Base-by-base conservation (phyloP, 2,113 vertebrate species). In the Xiphias gladius region DNA sequence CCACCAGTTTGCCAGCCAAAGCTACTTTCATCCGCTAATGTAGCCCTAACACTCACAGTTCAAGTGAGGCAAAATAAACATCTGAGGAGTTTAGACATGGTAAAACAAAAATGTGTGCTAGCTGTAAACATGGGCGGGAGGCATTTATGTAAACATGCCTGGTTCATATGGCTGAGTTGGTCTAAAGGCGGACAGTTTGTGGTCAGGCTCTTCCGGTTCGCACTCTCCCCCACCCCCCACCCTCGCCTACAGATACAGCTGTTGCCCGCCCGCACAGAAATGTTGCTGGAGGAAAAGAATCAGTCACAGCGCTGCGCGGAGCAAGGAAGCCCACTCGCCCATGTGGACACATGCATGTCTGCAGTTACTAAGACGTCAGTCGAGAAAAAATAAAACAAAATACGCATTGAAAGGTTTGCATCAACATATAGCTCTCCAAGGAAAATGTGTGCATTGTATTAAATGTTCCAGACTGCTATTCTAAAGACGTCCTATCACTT, bases 41-140 rank as follows among this genome's bases (percentile, higher is more conserved):
- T 65, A 83, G 82, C 79, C 81, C 89, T 35, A 72, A 84, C 88
- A 84, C 89, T 91, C 91, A 86, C 85, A 85, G 92, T 93, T 90
- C 88, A 90, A 93, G 84, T 76, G 75, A 91, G 88, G 82, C 79
- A 86, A 91, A 94, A 94, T 92, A 92, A 92, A 93, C 91, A 84
- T 87, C n/a, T 2, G 26, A 77, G 89, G 82, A 91, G 91, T 89
- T 94, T 78, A 86, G 85, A 93, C 84, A 24, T 76, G 89, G 73
- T 83, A 85, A 91, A 92, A 89, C 88, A 92, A 91, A 94, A 93
- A 94, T 89, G 91, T 92, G 91, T 87, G 82, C 87, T 75, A 84
- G 90, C 85, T 92, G 88, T 93, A 94, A 94, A 94, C 90, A 93
- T 79, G 76, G 80, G 73, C 86, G 65, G 83, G 92, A 90, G 89